These are phyloP conservation scores for Aurelia aurita DNA, from an alignment of 30 jellyfish, hydroid and myxozoan species.

Conservation along the genomic window DNA sequence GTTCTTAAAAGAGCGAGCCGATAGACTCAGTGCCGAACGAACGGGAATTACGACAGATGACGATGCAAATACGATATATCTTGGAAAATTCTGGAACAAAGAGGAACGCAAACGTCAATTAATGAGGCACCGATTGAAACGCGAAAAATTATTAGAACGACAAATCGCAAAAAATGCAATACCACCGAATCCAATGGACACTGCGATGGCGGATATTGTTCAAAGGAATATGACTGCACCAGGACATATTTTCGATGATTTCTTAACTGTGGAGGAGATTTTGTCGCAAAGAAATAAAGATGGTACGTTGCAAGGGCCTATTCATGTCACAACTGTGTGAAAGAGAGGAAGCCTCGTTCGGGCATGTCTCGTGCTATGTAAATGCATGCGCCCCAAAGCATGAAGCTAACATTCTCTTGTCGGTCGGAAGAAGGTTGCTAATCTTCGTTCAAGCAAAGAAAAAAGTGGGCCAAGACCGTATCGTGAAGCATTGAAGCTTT, in stretches of 20 bases:
- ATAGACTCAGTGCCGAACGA: conserved; percentile 85
- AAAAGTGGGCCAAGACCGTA: no score
- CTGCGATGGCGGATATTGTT: conserved; percentile 88
- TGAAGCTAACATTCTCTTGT: no score
- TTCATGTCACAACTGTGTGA: conserved; percentile 95
- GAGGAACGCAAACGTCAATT: conserved; percentile 91
- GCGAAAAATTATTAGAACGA: conserved; percentile 76
- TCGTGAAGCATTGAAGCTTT: no score
- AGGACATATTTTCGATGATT: conserved; percentile 83
- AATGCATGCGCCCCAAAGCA: no score
- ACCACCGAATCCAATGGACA: conserved; percentile 80
- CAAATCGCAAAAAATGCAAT: conserved; percentile 68
- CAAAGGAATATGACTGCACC: conserved; percentile 93
- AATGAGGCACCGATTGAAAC: conserved; percentile 84
- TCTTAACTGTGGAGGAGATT: conserved; percentile 91
- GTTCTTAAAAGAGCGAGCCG: conserved; percentile 89
- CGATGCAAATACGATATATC: conserved; percentile 89
- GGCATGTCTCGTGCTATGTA: no score
- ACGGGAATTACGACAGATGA: conserved; percentile 97
- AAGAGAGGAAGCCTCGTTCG: neutral
- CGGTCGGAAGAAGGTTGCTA: no score
- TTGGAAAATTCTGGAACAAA: conserved; percentile 94
- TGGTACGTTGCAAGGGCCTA: conserved; percentile 90
- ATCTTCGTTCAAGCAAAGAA: no score
- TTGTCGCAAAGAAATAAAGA: conserved; percentile 91